Evolutionary conservation across 2,113 vertebrate species (phyloP), one percentile per base, ranked within the genome.

Genomic region (Podarcis raffonei): DNA sequence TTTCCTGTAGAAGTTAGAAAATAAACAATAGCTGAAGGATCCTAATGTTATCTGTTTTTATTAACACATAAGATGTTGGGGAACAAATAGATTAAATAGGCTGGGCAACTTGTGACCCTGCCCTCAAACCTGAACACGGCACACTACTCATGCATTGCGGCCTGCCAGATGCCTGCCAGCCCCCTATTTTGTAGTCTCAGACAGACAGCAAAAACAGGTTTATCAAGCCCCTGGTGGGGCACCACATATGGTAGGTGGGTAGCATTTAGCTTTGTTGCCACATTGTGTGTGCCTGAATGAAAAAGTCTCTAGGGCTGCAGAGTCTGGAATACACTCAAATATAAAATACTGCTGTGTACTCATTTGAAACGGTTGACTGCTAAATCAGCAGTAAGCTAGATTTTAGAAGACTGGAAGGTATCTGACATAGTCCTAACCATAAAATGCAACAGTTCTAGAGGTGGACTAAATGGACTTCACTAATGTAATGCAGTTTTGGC

Each of bases 11-110:
- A 86, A 90, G 25, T 76, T 76, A 90, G 13, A 57, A 35, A 35
- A 18, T 9, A 23, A 82, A 86, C 75, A 39, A 37, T 80, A 59
- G 6, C 39, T 30, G 30, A 92, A 68, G 53, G 81, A 92, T 86
- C 79, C 83, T 12, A 59, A 57, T 80, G 1, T 37, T 35, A 12
- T 27, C 74, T 93, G 62, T 87, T 87, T 75, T 79, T 62, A 83
- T 79, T 57, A 57, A 20, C 48, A 79, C 13, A 6, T 23, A 62
- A 16, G 42, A 35, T 8, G 8, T 74, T 87, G 35, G 16, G 3
- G 25, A 72, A 72, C 12, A 79, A 20, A 81, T 87, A 20, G 59
- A 62, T 72, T 74, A 81, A 87, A 81, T 37, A 35, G 39, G 53
- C 15, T 30, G 2, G 32, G 30, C 13, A 57, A 57, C 42, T 59